A percentile compares a stretch with the other conserved stretches of the same genome.
These are phyloP conservation scores for Sitobion miscanthi DNA, from an alignment of 1,140 invertebrate species.

Conservation along the genomic window DNA sequence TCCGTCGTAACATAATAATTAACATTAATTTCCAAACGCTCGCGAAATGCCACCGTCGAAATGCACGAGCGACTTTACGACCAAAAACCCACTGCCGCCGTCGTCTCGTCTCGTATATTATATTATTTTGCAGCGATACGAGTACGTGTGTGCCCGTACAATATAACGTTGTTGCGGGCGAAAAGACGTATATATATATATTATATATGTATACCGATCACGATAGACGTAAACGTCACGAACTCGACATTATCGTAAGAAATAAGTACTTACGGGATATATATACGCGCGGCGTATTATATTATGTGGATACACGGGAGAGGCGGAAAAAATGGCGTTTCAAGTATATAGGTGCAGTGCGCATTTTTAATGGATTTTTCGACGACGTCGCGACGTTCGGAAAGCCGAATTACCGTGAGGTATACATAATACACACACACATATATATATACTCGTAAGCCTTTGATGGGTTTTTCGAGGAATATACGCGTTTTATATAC, in stretches of 20 bases:
- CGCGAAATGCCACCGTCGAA: too few species aligned
- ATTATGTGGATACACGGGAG: not conserved
- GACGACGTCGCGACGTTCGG: conserved; percentile 16
- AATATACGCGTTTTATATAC: not conserved
- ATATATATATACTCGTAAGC: not conserved
- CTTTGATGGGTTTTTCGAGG: conserved; percentile 37
- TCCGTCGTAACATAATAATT: not conserved
- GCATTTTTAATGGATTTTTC: conserved; percentile 35
- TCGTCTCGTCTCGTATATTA: too few species aligned
- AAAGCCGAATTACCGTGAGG: conserved; percentile 40
- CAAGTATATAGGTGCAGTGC: not conserved
- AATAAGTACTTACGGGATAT: not conserved
- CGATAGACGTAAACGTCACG: conserved; percentile 18
- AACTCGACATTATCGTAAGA: conserved; percentile 27
- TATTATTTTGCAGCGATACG: too few species aligned
- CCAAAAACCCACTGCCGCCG: too few species aligned
- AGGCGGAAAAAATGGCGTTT: not conserved
- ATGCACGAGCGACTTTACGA: too few species aligned
- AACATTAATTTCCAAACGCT: too few species aligned
- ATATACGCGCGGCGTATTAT: not conserved
- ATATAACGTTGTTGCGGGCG: not conserved
- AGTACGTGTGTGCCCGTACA: not conserved
- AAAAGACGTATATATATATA: not conserved
- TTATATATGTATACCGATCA: not conserved
- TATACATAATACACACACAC: not conserved